Base-by-base conservation (phyloP, 92 coral and sea anemone genomes). In the Anthopleura xanthogrammica region DNA sequence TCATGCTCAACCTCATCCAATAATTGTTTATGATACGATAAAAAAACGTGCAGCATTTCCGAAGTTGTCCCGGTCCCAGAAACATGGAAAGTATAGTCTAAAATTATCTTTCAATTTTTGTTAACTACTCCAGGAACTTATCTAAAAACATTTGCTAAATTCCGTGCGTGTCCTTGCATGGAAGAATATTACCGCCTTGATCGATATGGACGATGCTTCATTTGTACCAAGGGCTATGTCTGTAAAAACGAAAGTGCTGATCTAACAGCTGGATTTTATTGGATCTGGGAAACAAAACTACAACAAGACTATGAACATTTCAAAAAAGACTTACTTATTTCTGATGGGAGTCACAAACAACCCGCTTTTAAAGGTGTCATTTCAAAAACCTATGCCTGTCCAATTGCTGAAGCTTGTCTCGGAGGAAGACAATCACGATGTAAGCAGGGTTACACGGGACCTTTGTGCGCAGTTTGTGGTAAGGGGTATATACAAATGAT, bases 401-500 rank as follows among this genome's bases (percentile, higher is more conserved):
- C 89, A 1, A 72, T 75, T 41, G 29, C 91, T 4, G 60, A 60
- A 16, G 86, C 93, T 12, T 90, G 93, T 60, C 89, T 90, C 20
- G 93, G 93, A 76, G 93, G 91, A 12, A 50, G 52, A 42, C 77
- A 83, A 52, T 90, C 93, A 11, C 16, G 22, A 4, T 90, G 93
- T 77, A 78, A 87, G 29, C 16, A 58, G 46, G 93, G 93, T n/a
- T 87, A 90, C 76, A 64, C 71, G 0, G 93, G 93, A 3, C 85
- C 86, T 5, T 78, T 90, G 8, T 90, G 93, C 79, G 91, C 93
- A 39, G 93, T 87, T 17, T 90, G 93, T 79, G 60, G 52, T 41
- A 72, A 81, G 48, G 79, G 82, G 19, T 75, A 87, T 62, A 83
- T 84, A 58, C 78, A 81, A 56, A 71, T 87, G 76, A 16, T 90